Evolutionary conservation across 2,797 vertebrate species (phyloP).

Genomic region (Gymnocypris eckloni): DNA sequence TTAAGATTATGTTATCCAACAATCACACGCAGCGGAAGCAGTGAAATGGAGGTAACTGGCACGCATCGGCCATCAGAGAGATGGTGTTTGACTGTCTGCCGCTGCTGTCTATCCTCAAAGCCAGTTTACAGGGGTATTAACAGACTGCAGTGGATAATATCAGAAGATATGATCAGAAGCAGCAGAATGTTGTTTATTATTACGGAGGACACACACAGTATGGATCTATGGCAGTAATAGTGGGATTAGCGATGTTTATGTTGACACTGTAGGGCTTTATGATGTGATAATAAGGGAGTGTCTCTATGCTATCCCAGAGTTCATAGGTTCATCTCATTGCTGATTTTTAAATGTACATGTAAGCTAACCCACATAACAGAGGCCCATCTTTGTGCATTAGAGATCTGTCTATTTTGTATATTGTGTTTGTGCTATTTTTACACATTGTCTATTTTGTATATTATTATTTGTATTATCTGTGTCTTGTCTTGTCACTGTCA

Average conservation of each 20-base stretch:
- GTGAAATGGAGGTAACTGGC: conserved; percentile 12
- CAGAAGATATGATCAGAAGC: conserved; percentile 62
- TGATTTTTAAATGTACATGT: neutral
- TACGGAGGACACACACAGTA: conserved; percentile 44
- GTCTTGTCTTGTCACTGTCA: too few relatives aligned
- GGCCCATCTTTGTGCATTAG: neutral
- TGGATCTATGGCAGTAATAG: conserved; percentile 63
- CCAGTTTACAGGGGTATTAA: conserved; percentile 68
- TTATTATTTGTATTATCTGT: too few relatives aligned
- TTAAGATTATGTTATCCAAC: conserved; percentile 35
- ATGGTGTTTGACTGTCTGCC: conserved; percentile 55
- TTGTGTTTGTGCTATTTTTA: too few relatives aligned
- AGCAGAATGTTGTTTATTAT: conserved; percentile 65
- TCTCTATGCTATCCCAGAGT: conserved; percentile 2
- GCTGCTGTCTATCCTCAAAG: conserved; percentile 63
- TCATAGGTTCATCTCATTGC: conserved; percentile 2
- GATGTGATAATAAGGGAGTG: conserved; percentile 26
- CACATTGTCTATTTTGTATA: too few relatives aligned
- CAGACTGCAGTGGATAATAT: conserved; percentile 73
- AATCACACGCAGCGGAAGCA: neutral
- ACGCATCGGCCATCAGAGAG: neutral
- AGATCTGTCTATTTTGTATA: neutral
- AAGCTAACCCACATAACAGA: neutral
- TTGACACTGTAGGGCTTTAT: conserved; percentile 20
- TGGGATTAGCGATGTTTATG: conserved; percentile 73